Evolutionary conservation across 2,888 invertebrate species (phyloP).

Genomic region (Sesamia inferens): DNA sequence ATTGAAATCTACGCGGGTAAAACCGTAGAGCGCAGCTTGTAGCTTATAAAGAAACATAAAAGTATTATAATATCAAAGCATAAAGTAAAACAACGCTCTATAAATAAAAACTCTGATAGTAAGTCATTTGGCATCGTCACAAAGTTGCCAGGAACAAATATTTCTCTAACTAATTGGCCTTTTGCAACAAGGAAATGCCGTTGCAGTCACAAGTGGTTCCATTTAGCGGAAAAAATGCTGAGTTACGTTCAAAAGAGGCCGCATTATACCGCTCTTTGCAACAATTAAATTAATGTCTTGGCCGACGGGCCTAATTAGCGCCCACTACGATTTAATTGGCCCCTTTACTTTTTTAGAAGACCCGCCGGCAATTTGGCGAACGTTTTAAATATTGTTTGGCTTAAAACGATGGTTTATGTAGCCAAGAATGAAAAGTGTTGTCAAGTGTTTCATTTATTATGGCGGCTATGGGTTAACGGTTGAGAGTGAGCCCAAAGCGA

Average conservation of each 20-base stretch:
- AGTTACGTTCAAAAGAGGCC: conserved; percentile 56
- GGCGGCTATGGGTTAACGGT: not conserved
- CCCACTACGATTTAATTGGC: conserved; percentile 64
- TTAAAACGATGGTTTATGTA: conserved; percentile 43
- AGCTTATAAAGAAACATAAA: not conserved
- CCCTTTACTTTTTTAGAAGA: conserved; percentile 57
- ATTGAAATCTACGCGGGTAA: too few species aligned
- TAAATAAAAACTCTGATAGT: conserved; percentile 38
- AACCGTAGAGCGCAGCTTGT: too few species aligned
- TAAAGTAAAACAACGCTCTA: conserved; percentile 16
- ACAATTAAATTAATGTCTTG: conserved; percentile 66
- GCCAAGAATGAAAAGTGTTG: conserved; percentile 43
- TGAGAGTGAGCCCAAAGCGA: not conserved
- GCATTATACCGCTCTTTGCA: conserved; percentile 49
- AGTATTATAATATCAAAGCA: not conserved
- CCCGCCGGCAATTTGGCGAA: conserved; percentile 43
- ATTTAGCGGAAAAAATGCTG: conserved; percentile 63
- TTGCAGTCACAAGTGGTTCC: conserved; percentile 60
- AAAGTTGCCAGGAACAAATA: conserved; percentile 55
- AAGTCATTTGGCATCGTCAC: conserved; percentile 42
- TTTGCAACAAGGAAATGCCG: conserved; percentile 49
- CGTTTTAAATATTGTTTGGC: conserved; percentile 57
- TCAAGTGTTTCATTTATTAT: conserved; percentile 23
- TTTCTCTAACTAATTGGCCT: conserved; percentile 56
- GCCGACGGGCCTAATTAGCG: conserved; percentile 63